A percentile compares a stretch with the other conserved stretches of the same genome.
Conservation (phyloP, 2,888 invertebrate species). For the Hyppa rectilinea region DNA sequence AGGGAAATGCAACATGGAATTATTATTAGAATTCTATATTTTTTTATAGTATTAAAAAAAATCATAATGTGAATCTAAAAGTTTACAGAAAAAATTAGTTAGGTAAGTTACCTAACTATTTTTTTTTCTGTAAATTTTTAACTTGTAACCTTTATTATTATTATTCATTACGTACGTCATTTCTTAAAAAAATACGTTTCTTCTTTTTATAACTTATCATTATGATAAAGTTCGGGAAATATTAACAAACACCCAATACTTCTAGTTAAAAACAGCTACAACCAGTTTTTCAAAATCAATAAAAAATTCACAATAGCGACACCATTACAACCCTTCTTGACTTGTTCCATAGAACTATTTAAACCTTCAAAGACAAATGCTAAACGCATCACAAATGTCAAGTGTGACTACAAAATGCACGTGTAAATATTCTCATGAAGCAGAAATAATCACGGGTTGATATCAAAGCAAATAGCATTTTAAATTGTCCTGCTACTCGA, state of each 20-base stretch:
- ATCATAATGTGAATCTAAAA: no score
- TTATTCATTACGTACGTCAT: background rate
- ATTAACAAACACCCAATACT: background rate
- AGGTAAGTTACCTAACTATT: no score
- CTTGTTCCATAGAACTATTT: background rate
- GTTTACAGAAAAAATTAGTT: background rate
- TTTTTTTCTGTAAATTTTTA: no score
- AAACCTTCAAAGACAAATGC: background rate
- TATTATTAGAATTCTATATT: no score
- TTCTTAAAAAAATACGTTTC: background rate
- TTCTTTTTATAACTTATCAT: background rate
- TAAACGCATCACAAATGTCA: conserved; percentile 1
- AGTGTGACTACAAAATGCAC: conserved; percentile 10
- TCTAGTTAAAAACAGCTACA: background rate
- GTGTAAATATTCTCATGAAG: conserved; percentile 35
- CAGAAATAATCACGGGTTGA: background rate
- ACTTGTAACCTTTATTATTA: no score
- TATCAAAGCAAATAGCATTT: conserved; percentile 42
- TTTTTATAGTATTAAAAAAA: no score
- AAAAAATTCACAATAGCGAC: background rate
- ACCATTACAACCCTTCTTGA: background rate
- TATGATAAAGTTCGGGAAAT: background rate
- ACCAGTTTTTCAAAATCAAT: background rate
- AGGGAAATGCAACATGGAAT: no score
- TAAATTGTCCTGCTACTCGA: conserved; percentile 33